phyloP scores from a whole-genome alignment of 2,888 invertebrate species.

The Biston stratarius region DNA sequence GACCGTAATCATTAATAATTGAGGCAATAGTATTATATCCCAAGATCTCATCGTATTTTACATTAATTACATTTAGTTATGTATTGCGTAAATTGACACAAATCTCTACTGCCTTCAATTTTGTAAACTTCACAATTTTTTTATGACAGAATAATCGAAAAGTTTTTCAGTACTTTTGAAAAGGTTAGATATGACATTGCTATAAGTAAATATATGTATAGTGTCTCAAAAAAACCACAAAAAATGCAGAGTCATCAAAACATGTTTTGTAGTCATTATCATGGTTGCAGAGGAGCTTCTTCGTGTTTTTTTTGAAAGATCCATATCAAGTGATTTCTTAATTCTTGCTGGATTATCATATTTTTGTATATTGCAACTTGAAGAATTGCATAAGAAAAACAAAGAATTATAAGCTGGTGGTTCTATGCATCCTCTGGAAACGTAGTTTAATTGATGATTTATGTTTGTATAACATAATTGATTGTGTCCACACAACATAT shows the following conservation, averaged over 20 bases:
- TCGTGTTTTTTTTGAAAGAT: neutral
- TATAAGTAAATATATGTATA: too few relatives aligned
- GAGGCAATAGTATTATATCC: slow-evolving; percentile 5
- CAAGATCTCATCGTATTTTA: slow-evolving; percentile 1
- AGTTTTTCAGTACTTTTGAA: neutral
- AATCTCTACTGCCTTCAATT: neutral
- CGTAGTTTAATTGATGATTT: slow-evolving; percentile 55
- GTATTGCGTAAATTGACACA: too few relatives aligned
- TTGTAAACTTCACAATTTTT: neutral
- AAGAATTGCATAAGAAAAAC: slow-evolving; percentile 60
- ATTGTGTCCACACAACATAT: slow-evolving; percentile 59
- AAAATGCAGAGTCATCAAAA: neutral
- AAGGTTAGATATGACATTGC: neutral
- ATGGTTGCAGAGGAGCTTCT: neutral
- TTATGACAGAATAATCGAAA: neutral
- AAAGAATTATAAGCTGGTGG: slow-evolving; percentile 63
- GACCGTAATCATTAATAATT: slow-evolving; percentile 1
- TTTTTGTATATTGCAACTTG: slow-evolving; percentile 56
- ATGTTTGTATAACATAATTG: slow-evolving; percentile 69
- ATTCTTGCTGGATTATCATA: slow-evolving; percentile 23
- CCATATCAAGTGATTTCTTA: neutral
- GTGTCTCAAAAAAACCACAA: neutral
- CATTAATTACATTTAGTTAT: neutral
- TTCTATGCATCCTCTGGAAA: slow-evolving; percentile 68
- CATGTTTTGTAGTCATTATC: neutral